phyloP scores from a whole-genome alignment of 2,888 invertebrate genomes.

The Drosophila eohydei region DNA sequence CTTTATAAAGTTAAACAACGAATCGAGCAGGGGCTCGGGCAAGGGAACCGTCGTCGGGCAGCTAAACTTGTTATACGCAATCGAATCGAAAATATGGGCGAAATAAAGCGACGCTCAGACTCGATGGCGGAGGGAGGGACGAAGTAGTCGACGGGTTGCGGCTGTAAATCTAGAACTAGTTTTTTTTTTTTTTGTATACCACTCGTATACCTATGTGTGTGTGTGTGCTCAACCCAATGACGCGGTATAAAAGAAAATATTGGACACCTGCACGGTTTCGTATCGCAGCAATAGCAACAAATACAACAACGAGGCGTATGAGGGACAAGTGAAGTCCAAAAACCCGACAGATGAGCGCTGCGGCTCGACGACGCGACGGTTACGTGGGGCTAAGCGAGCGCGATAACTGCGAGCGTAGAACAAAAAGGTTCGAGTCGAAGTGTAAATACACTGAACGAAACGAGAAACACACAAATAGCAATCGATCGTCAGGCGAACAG shows the following conservation, averaged over 20 bases:
- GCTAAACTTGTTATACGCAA: conserved; percentile 80
- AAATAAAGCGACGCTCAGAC: conserved; percentile 62
- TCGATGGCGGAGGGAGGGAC: not conserved
- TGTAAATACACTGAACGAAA: conserved; percentile 27
- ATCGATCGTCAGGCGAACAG: not conserved
- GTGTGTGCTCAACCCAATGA: conserved; percentile 65
- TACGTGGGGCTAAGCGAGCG: conserved; percentile 49
- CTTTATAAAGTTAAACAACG: conserved; percentile 67
- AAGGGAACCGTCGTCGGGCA: conserved; percentile 24
- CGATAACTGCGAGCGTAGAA: conserved; percentile 34
- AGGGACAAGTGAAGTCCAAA: conserved; percentile 74
- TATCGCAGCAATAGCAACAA: conserved; percentile 67
- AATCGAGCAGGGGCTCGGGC: conserved; percentile 18
- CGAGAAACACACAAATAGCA: not conserved
- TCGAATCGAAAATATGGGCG: conserved; percentile 77
- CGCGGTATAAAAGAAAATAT: conserved; percentile 82
- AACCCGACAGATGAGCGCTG: conserved; percentile 45
- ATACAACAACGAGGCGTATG: conserved; percentile 53
- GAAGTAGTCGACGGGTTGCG: conserved; percentile 32
- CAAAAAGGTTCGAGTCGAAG: conserved; percentile 23
- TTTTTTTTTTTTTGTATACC: conserved; percentile 45
- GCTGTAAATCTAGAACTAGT: conserved; percentile 80
- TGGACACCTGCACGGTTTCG: conserved; percentile 83
- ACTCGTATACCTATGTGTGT: conserved; percentile 23
- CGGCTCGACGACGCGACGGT: conserved; percentile 26